Evolutionary conservation across 2,797 vertebrate genomes (phyloP), one percentile per base, ranked within the genome.

Genomic region (Tinamus major): DNA sequence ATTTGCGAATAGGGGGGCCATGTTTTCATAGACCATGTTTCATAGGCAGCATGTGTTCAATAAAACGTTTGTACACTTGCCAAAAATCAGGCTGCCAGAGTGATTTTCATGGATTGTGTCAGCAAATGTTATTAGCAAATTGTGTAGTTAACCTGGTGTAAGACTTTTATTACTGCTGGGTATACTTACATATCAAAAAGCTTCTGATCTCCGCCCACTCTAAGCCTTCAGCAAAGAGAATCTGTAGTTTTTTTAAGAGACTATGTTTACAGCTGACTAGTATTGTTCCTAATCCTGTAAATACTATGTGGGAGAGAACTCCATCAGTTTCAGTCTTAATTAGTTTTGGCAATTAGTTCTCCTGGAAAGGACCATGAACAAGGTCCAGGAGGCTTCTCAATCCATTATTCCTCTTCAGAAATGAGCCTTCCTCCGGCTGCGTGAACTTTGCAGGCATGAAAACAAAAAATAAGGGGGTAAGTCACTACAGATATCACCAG

Each of bases 81-180:
- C 96, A 96, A 93, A 96, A 94, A 95, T 90, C 81, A 96, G 91
- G 44, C 94, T 94, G 87, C 96, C 88, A 83, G 96, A 95, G 59
- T 95, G 90, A 96, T 97, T 96, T 97, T 93, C 95, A 92, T 91
- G 87, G 89, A 94, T 94, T 96, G 94, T 95, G 94, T 96, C 94
- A 97, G 95, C 92, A 96, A 96, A 93, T 83, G 89, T 96, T 96
- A 97, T 97, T 97, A 97, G 95, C 95, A 97, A 95, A 97, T 93
- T 95, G 88, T 94, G 79, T 90, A 96, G 93, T 96, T 97, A 97
- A 96, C 88, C 85, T 95, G 91, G 91, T 92, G 92, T 94, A 97
- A 96, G 92, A 92, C 93, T 97, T 97, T 97, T 97, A 97, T 97
- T 96, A 95, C 87, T 89, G 88, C 90, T 70, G 48, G 95, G 92